Evolutionary conservation across 2,888 invertebrate genomes (phyloP), one percentile per base, ranked within the genome.

Genomic region (Thereva nobilitata): DNA sequence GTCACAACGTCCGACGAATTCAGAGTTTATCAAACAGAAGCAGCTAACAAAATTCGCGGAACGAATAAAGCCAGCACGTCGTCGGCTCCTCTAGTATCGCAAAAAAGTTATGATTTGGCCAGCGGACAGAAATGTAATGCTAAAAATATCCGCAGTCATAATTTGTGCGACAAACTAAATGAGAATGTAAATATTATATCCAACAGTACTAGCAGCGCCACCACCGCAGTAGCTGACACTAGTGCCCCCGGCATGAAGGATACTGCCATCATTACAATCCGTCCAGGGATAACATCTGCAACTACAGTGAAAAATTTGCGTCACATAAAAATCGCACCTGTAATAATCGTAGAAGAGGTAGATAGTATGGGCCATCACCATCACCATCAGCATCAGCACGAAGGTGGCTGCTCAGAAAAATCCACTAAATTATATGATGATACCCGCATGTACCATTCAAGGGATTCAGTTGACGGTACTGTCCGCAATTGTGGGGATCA

Each of bases 21-120:
- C 72, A 8, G 72, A 74, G 0, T 59, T 72, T 45, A 64, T 61
- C 55, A 68, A 71, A 67, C 64, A 71, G 52, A 71, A 69, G 64
- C 65, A 65, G 63, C 66, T 38, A 12, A 64, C 64, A 45, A 65
- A 61, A 53, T 64, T 53, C 45, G 49, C 66, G 4, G 56, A 56
- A 6, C 55, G 74, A 69, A 70, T 73, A 61, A 61, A 50, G 50
- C 50, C 61, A 41, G 34, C 23, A 23, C 23, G 2, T 23, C 23
- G 23, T 23, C 23, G 23, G 23, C 23, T 23, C 23, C 23, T 23
- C 2, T 23, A 23, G 23, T 23, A 50, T 41, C 7, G 42, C 44
- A 6, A 38, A 10, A 9, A 53, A 64, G 37, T 64, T 54, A 64
- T 64, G 53, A 64, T 53, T 64, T 64, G 64, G 54, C 64, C 40